phyloP scores from a whole-genome alignment of 2,888 invertebrate genomes.

The Stenurella melanura region DNA sequence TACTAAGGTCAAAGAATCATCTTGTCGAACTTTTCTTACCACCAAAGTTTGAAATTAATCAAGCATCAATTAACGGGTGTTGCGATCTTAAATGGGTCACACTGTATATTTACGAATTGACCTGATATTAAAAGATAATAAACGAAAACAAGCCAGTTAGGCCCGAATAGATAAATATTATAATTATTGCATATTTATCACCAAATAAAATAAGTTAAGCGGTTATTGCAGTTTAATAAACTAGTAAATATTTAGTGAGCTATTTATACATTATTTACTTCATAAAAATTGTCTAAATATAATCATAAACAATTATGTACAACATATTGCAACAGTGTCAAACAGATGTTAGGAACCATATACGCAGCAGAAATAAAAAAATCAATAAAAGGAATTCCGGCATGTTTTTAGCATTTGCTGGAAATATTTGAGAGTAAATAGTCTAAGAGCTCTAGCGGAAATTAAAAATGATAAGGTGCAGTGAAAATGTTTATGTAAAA shows the following conservation, averaged over 20 bases:
- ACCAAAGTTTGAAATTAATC: too few species aligned
- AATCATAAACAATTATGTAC: neutral
- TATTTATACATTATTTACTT: conserved; percentile 9
- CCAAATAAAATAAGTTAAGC: neutral
- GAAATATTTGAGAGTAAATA: too few species aligned
- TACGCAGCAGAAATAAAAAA: neutral
- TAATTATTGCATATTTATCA: conserved; percentile 14
- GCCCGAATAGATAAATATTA: conserved; percentile 8
- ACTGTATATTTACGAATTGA: neutral
- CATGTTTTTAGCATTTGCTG: too few species aligned
- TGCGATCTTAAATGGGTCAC: too few species aligned
- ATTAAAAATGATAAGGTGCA: too few species aligned
- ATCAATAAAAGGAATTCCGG: neutral
- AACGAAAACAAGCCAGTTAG: neutral
- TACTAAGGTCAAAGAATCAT: too few species aligned
- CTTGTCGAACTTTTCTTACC: too few species aligned
- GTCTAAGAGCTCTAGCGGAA: too few species aligned
- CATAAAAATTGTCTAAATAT: neutral
- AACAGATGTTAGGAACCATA: neutral
- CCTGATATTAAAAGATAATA: conserved; percentile 10
- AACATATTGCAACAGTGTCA: neutral
- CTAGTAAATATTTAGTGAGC: conserved; percentile 9
- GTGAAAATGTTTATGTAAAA: too few species aligned
- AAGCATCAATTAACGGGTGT: too few species aligned
- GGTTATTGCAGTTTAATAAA: conserved; percentile 19